A percentile compares a stretch with the other conserved stretches of the same genome.
Evolutionary conservation across 2,113 vertebrate genomes (phyloP).

Genomic region (cat (Felis catus)): DNA sequence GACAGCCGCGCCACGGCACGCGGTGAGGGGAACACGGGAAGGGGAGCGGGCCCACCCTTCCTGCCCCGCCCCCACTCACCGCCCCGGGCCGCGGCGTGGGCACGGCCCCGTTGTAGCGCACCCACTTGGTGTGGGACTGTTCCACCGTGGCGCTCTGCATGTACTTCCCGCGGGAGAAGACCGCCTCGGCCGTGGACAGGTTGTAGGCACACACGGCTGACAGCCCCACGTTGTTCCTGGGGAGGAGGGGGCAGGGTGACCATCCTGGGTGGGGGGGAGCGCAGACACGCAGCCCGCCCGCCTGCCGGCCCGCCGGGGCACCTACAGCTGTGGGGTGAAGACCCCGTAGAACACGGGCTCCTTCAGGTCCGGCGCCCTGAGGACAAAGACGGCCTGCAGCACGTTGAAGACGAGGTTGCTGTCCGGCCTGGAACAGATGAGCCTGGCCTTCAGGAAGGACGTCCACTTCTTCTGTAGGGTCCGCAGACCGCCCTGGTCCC

Average conservation of each 20-base stretch:
- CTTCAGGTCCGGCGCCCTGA: slow-evolving; percentile 87
- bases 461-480: slow-evolving; percentile 99
- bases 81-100: slow-evolving; percentile 94
- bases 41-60: too few relatives aligned
- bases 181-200: slow-evolving; percentile 90
- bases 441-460: slow-evolving; percentile 96
- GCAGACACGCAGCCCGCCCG: rapidly evolving
- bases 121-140: slow-evolving; percentile 97
- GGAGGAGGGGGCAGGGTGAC: rapidly evolving
- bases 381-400: slow-evolving; percentile 93
- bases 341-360: slow-evolving; percentile 95
- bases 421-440: slow-evolving; percentile 94
- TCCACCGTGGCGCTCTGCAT: slow-evolving; percentile 98
- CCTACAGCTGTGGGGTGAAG: slow-evolving; percentile 96
- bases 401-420: slow-evolving; percentile 97
- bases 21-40: too few relatives aligned
- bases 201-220: slow-evolving; percentile 96
- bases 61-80: slow-evolving; percentile 84
- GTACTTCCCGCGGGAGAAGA: slow-evolving; percentile 96
- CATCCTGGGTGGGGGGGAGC: rapidly evolving
- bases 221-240: slow-evolving; percentile 94
- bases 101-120: slow-evolving; percentile 92
- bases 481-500: slow-evolving; percentile 94
- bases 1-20: too few relatives aligned
- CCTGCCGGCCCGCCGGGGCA: not conserved